These are phyloP conservation scores for Ornithorhynchus anatinus DNA, from an alignment of 2,113 vertebrate species.

Conservation along the genomic window DNA sequence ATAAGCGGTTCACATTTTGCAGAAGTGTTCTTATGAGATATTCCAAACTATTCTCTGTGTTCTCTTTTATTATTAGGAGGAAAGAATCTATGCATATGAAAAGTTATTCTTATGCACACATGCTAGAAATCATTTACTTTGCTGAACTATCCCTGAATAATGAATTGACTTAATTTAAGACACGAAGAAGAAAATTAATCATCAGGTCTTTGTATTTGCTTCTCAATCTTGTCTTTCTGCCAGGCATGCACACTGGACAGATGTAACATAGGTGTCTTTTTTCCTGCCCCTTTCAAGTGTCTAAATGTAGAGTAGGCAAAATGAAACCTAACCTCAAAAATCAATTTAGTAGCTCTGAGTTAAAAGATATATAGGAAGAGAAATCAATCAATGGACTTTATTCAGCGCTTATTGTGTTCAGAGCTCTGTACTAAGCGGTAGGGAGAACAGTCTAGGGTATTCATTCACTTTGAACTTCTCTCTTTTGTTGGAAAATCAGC, in stretches of 20 bases:
- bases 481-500: too few relatives aligned
- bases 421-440: too few relatives aligned
- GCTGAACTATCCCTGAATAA: background rate
- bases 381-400: too few relatives aligned
- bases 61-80: background rate
- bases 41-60: background rate
- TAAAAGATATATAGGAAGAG: too few relatives aligned
- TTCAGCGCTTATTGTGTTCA: too few relatives aligned
- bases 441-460: too few relatives aligned
- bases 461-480: too few relatives aligned
- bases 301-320: background rate
- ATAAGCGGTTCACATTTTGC: background rate
- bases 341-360: background rate
- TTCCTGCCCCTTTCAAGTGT: background rate
- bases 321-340: background rate
- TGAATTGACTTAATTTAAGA: conserved; percentile 5
- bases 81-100: background rate
- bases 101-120: conserved; percentile 32
- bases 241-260: conserved; percentile 11
- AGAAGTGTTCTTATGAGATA: background rate
- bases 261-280: background rate
- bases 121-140: background rate
- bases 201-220: conserved; percentile 8
- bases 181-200: conserved; percentile 13
- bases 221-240: background rate